Conservation (phyloP, 2,888 invertebrate genomes). For the Anaspis maculata region DNA sequence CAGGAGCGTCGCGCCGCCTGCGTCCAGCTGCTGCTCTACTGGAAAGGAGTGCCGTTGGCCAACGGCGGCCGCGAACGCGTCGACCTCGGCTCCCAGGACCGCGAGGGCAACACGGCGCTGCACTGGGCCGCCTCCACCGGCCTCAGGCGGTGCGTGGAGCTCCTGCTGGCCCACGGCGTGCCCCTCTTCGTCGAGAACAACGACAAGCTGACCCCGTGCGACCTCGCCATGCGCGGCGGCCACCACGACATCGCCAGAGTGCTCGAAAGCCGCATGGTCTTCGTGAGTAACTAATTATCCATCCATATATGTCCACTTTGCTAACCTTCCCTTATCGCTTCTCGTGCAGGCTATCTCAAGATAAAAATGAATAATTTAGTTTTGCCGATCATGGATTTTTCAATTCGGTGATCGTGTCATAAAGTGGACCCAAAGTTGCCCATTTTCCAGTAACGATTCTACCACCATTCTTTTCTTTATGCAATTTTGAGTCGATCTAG, state of each 20-base stretch:
- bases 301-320: neutral
- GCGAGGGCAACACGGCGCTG: conserved; percentile 58
- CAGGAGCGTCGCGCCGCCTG: conserved; percentile 53
- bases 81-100: conserved; percentile 51
- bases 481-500: no score
- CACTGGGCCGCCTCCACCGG: conserved; percentile 58
- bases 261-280: conserved; percentile 61
- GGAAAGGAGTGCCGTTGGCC: conserved; percentile 49
- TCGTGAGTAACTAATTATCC: conserved; percentile 41
- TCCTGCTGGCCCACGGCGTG: conserved; percentile 51
- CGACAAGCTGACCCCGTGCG: conserved; percentile 56
- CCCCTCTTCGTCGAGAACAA: conserved; percentile 56
- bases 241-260: conserved; percentile 55
- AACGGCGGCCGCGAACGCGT: conserved; percentile 50
- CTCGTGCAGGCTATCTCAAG: neutral
- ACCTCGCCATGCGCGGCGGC: conserved; percentile 52
- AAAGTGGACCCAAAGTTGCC: no score
- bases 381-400: conserved; percentile 1
- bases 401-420: no score
- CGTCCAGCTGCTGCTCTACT: conserved; percentile 53
- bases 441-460: no score
- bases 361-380: neutral
- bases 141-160: conserved; percentile 53
- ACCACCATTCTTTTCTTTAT: no score
- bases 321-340: neutral